Percentiles rank a stretch among this genome's conserved stretches.
phyloP scores from a whole-genome alignment of 2,888 invertebrate species.

The Caenorhabditis afra region DNA sequence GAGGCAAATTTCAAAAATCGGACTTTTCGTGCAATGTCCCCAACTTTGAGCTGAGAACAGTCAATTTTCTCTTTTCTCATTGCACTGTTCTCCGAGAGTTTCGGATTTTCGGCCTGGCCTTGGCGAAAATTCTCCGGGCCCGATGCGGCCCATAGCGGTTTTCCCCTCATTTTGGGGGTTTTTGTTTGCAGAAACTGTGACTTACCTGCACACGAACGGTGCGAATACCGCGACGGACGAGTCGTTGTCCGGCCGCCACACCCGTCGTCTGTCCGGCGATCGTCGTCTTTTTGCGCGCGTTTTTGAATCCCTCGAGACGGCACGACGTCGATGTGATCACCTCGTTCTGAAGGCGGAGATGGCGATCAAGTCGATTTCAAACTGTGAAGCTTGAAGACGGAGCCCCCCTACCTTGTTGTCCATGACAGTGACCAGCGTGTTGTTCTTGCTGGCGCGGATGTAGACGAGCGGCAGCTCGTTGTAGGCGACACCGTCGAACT shows the following conservation, averaged over 20 bases:
- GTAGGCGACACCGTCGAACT: conserved; percentile 75
- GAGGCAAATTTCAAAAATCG: too few relatives aligned
- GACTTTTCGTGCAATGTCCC: too few relatives aligned
- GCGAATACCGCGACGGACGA: conserved; percentile 80
- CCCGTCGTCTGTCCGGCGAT: conserved; percentile 95
- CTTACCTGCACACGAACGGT: conserved; percentile 77
- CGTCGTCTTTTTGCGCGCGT: conserved; percentile 94
- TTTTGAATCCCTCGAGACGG: conserved; percentile 94
- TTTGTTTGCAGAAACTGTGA: too few relatives aligned
- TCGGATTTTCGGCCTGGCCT: too few relatives aligned
- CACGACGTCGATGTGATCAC: conserved; percentile 78
- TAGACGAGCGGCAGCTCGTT: conserved; percentile 88
- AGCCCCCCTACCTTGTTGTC: conserved; percentile 83
- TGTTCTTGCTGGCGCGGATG: conserved; percentile 89
- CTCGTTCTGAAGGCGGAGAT: too few relatives aligned
- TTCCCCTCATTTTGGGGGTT: too few relatives aligned
- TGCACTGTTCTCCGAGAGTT: too few relatives aligned
- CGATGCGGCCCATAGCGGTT: too few relatives aligned
- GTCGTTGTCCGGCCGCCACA: conserved; percentile 85
- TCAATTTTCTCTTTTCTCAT: too few relatives aligned
- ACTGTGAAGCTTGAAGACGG: not conserved
- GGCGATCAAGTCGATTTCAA: not conserved
- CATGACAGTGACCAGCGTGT: conserved; percentile 89
- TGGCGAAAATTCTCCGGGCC: too few relatives aligned
- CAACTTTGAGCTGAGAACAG: too few relatives aligned